A percentile compares a stretch with the other conserved stretches of the same genome.
Evolutionary conservation across 2,113 vertebrate genomes (phyloP).

Genomic region (Cryptomyrus ogoouensis): DNA sequence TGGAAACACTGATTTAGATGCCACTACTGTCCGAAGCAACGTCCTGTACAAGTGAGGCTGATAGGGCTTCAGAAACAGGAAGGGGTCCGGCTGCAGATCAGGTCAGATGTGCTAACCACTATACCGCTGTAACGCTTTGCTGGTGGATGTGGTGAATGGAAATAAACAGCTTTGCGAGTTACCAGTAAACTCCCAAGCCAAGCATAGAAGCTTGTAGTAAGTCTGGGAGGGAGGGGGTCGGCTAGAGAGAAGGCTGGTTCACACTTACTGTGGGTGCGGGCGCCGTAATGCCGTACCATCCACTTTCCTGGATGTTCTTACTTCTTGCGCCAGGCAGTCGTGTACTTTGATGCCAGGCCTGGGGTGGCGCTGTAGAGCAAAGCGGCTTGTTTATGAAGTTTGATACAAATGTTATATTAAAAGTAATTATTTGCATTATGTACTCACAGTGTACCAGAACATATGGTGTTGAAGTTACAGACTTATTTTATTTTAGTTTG

Average conservation of each 20-base stretch:
- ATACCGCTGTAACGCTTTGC: background rate
- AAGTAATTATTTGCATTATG: background rate
- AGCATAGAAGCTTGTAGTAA: slow-evolving; percentile 16
- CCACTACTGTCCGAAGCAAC: background rate
- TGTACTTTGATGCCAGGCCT: background rate
- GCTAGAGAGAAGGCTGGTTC: slow-evolving; percentile 19
- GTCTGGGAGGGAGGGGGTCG: slow-evolving; percentile 1
- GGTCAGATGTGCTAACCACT: background rate
- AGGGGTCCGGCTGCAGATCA: background rate
- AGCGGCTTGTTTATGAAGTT: background rate
- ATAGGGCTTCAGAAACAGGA: slow-evolving; percentile 10
- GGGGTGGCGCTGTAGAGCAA: background rate
- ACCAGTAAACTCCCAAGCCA: slow-evolving; percentile 50
- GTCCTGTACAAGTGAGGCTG: background rate
- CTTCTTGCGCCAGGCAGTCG: background rate
- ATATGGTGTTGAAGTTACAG: background rate
- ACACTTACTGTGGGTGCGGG: background rate
- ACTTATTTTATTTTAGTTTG: background rate
- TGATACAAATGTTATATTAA: background rate
- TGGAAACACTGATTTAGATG: background rate
- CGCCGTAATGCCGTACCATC: background rate
- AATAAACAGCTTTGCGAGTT: slow-evolving; percentile 39
- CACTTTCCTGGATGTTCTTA: background rate
- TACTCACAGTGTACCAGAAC: background rate
- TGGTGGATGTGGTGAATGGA: slow-evolving; percentile 26